A percentile compares a stretch with the other conserved stretches of the same genome.
These are phyloP conservation scores for Augochlora pura DNA, from an alignment of 1,140 invertebrate genomes.

Conservation along the genomic window DNA sequence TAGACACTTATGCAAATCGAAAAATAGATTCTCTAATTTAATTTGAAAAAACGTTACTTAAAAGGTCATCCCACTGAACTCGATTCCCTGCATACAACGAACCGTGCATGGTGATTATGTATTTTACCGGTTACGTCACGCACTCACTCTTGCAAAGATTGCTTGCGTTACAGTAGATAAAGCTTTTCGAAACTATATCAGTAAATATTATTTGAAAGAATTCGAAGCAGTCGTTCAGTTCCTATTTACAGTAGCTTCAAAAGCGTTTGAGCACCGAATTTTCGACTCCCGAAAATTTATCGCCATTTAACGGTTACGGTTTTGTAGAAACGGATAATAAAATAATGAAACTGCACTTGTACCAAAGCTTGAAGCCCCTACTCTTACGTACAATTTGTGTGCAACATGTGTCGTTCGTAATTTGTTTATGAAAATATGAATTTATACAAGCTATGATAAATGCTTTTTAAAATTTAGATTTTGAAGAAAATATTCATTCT, in stretches of 20 bases:
- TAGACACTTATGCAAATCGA: neutral
- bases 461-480: neutral
- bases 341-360: no score
- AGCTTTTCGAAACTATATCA: neutral
- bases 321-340: no score
- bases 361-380: no score
- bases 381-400: no score
- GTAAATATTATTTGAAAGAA: neutral
- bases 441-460: neutral
- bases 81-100: neutral
- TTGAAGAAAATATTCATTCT: neutral
- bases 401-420: no score
- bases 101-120: neutral
- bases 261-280: neutral
- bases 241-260: neutral
- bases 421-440: no score
- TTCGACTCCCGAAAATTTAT: no score
- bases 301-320: no score
- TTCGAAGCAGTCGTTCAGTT: neutral
- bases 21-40: neutral
- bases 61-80: neutral
- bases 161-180: neutral
- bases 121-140: conserved; percentile 1
- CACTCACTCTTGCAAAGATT: neutral
- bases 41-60: neutral